Percentiles rank a stretch among this genome's conserved stretches.
Evolutionary conservation across 2,113 vertebrate species (phyloP).

Genomic region (Chamaea fasciata): DNA sequence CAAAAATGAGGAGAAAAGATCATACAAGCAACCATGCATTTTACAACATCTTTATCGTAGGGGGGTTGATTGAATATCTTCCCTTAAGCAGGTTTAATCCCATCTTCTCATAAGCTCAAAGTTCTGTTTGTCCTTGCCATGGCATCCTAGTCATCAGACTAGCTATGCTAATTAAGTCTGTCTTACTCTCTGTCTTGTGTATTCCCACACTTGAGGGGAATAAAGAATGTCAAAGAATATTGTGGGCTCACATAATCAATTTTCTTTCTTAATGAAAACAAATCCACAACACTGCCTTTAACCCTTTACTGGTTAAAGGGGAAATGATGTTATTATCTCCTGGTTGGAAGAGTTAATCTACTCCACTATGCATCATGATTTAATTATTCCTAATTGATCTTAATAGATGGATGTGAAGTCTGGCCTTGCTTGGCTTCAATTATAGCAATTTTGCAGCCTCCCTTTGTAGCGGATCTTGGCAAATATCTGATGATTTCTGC

Average conservation of each 20-base stretch:
- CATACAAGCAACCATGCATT: no score
- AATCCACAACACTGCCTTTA: background rate
- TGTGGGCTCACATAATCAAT: background rate
- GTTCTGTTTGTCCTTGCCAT: no score
- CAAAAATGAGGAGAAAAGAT: no score
- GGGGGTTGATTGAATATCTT: no score
- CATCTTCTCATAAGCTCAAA: no score
- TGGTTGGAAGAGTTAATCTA: constrained; percentile 5
- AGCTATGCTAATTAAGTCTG: no score
- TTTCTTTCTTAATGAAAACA: background rate
- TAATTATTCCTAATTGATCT: constrained; percentile 46
- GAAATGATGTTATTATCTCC: constrained; percentile 11
- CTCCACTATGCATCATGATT: background rate
- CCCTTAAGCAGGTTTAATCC: no score
- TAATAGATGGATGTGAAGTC: constrained; percentile 12
- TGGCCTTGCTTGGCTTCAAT: background rate
- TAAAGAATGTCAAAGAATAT: background rate
- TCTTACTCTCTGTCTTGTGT: no score
- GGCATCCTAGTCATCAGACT: no score
- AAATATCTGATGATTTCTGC: background rate
- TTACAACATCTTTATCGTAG: no score
- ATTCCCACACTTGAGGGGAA: no score
- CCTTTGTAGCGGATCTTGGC: background rate
- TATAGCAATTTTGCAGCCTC: background rate
- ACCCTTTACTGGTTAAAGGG: background rate